A percentile compares a stretch with the other conserved stretches of the same genome.
Conservation (phyloP, 2,888 invertebrate genomes). For the Iphiclides podalirius region DNA sequence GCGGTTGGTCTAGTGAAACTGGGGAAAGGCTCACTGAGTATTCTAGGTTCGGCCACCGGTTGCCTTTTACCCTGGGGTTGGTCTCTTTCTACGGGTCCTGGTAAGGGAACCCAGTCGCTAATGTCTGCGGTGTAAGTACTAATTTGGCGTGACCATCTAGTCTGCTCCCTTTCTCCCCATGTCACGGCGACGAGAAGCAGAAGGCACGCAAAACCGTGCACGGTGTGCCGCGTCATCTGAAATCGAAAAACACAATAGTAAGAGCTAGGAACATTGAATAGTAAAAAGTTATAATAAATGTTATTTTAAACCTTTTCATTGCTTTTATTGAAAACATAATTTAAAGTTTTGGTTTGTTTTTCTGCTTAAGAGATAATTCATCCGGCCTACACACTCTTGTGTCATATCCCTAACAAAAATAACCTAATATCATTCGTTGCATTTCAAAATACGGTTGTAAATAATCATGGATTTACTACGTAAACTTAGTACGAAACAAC, state of each 20-base stretch:
- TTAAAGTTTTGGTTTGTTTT: too few species aligned
- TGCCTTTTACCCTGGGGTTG: conserved; percentile 60
- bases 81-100: conserved; percentile 54
- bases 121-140: conserved; percentile 70
- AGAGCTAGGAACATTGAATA: conserved; percentile 8
- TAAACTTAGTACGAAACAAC: too few species aligned
- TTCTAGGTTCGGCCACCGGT: conserved; percentile 69
- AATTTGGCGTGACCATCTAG: conserved; percentile 74
- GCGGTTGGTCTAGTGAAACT: conserved; percentile 42
- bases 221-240: conserved; percentile 62
- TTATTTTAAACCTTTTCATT: too few species aligned
- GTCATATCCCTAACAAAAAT: too few species aligned
- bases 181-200: conserved; percentile 47
- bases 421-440: too few species aligned
- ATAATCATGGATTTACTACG: too few species aligned
- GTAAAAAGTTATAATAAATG: too few species aligned
- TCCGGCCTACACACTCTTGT: too few species aligned
- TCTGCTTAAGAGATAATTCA: too few species aligned
- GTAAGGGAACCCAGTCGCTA: conserved; percentile 69
- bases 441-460: too few species aligned
- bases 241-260: conserved; percentile 32
- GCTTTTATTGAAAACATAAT: too few species aligned
- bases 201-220: conserved; percentile 48
- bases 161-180: conserved; percentile 48
- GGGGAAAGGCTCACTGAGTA: conserved; percentile 64